Percentiles rank a stretch among this genome's conserved stretches.
phyloP scores from a whole-genome alignment of 1,140 invertebrate species.

The Conus ventricosus region DNA sequence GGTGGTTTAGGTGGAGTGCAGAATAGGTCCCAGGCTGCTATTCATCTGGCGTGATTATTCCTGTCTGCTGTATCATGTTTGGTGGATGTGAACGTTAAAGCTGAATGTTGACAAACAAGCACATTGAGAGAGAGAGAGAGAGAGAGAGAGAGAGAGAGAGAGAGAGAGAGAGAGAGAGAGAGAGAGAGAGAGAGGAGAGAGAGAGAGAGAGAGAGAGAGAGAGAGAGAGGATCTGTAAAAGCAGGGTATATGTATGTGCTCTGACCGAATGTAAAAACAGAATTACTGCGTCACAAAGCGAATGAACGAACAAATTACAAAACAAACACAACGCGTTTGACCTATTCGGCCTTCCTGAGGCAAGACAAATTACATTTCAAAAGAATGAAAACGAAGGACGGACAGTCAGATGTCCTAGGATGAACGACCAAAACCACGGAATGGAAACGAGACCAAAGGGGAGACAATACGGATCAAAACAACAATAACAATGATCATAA shows the following conservation, averaged over 20 bases:
- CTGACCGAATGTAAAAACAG: not conserved
- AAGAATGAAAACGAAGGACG: not conserved
- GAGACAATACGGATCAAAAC: too few relatives aligned
- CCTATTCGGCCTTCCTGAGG: not conserved
- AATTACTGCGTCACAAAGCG: not conserved
- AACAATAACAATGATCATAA: too few relatives aligned
- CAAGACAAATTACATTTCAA: too few relatives aligned
- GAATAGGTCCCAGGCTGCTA: too few relatives aligned
- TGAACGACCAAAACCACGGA: too few relatives aligned
- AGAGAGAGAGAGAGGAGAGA: constrained; percentile 18
- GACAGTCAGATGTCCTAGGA: too few relatives aligned
- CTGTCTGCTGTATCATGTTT: too few relatives aligned
- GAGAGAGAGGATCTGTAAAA: not conserved
- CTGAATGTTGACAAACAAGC: not conserved
- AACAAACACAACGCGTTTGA: not conserved
- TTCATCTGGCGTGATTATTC: too few relatives aligned
- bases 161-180: constrained; percentile 7
- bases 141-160: not conserved
- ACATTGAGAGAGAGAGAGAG: not conserved
- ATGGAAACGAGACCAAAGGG: too few relatives aligned
- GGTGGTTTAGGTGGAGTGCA: too few relatives aligned
- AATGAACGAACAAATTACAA: not conserved
- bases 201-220: not conserved
- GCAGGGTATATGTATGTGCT: not conserved
- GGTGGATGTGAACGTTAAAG: not conserved